These are phyloP conservation scores for Cepaea nemoralis DNA, from an alignment of 1,140 invertebrate species.

Conservation along the genomic window DNA sequence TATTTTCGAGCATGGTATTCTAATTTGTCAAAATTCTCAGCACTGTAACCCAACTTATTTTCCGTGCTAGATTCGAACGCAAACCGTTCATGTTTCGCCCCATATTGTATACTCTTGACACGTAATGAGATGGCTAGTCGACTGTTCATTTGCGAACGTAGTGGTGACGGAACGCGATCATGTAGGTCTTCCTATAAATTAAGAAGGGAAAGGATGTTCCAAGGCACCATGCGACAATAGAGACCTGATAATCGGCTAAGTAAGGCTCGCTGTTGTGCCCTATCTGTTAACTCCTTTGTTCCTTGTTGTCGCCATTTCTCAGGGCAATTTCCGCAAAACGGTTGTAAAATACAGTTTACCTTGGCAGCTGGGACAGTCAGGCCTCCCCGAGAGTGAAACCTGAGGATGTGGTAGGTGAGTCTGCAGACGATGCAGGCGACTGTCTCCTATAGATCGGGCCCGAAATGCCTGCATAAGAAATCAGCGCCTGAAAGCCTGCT, in stretches of 20 bases:
- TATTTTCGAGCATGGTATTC: not conserved
- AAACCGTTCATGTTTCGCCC: too few relatives aligned
- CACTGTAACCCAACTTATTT: too few relatives aligned
- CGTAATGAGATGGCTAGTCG: not conserved
- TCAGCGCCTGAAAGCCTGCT: not conserved
- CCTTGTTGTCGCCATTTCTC: not conserved
- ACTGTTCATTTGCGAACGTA: not conserved
- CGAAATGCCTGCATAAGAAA: not conserved
- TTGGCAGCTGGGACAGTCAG: not conserved
- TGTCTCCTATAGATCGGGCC: not conserved
- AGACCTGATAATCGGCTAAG: not conserved
- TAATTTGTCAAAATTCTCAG: not conserved
- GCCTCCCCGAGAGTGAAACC: not conserved
- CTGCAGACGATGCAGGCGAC: not conserved
- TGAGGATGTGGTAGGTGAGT: not conserved
- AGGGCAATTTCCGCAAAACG: not conserved
- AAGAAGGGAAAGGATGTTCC: not conserved
- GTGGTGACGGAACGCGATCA: not conserved
- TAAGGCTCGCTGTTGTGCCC: not conserved
- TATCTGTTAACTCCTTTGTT: not conserved
- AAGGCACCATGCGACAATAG: not conserved
- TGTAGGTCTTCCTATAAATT: not conserved
- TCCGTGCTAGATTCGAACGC: too few relatives aligned
- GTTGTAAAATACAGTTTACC: not conserved
- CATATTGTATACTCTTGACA: not conserved